phyloP scores from a whole-genome alignment of 2,888 invertebrate species.

The Parnassius apollo region DNA sequence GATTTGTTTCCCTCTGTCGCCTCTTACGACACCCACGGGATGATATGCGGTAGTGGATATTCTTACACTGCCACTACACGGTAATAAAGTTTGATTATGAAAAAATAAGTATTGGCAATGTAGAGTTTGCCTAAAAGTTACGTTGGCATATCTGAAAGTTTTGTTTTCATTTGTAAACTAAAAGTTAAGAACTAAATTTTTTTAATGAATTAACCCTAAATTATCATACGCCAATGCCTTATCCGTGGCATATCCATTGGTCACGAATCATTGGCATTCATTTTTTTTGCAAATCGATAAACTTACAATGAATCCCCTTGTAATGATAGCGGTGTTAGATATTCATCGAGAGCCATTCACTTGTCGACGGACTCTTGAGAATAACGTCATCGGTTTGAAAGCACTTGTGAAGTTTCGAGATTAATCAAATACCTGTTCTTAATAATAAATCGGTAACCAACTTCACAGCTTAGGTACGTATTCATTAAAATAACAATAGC shows the following conservation, averaged over 20 bases:
- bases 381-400: constrained; percentile 16
- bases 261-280: constrained; percentile 9
- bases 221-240: neutral
- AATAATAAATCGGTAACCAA: constrained; percentile 7
- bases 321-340: constrained; percentile 35
- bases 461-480: constrained; percentile 3
- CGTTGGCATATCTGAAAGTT: no score
- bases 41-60: no score
- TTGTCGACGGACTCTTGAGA: constrained; percentile 28
- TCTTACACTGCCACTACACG: no score
- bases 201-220: no score
- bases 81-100: no score
- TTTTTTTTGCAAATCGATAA: constrained; percentile 33
- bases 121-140: no score
- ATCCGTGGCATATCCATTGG: constrained; percentile 9
- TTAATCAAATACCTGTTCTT: constrained; percentile 16
- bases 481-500: neutral
- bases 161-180: no score
- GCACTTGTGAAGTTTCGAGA: constrained; percentile 13
- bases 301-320: constrained; percentile 31
- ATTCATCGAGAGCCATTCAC: constrained; percentile 28
- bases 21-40: no score
- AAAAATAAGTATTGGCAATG: no score
- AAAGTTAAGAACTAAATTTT: no score
- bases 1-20: no score